Percentiles rank a stretch among this genome's conserved stretches.
Conservation (phyloP, 2,797 vertebrate genomes). For the Lepilemur septentrionalis region DNA sequence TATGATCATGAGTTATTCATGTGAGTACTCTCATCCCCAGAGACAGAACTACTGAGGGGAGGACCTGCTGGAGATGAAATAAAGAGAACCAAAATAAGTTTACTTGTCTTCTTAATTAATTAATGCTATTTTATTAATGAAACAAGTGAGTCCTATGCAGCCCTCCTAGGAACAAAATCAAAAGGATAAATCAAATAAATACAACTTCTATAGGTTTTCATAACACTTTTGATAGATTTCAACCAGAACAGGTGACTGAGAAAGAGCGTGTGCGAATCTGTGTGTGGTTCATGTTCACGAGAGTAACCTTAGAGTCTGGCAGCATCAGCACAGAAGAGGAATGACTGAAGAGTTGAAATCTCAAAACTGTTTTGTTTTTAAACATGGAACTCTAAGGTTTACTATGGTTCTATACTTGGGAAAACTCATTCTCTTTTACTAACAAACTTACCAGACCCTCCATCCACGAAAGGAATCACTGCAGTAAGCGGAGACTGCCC, state of each 20-base stretch:
- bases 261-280: accelerated
- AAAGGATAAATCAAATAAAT: background rate
- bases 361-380: background rate
- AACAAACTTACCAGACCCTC: background rate
- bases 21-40: background rate
- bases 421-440: background rate
- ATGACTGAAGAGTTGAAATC: background rate
- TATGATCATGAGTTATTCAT: background rate
- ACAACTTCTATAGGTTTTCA: accelerated
- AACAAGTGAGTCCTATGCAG: background rate
- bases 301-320: background rate
- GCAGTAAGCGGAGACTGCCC: background rate
- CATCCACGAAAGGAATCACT: background rate
- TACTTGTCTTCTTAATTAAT: background rate
- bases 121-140: background rate
- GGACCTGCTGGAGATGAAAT: background rate
- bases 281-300: background rate
- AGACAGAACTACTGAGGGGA: background rate
- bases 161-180: background rate
- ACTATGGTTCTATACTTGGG: no score
- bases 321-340: background rate
- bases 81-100: background rate
- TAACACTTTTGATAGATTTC: background rate
- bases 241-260: background rate
- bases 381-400: background rate